phyloP scores from a whole-genome alignment of 2,888 invertebrate genomes.

The Incurvaria masculella region DNA sequence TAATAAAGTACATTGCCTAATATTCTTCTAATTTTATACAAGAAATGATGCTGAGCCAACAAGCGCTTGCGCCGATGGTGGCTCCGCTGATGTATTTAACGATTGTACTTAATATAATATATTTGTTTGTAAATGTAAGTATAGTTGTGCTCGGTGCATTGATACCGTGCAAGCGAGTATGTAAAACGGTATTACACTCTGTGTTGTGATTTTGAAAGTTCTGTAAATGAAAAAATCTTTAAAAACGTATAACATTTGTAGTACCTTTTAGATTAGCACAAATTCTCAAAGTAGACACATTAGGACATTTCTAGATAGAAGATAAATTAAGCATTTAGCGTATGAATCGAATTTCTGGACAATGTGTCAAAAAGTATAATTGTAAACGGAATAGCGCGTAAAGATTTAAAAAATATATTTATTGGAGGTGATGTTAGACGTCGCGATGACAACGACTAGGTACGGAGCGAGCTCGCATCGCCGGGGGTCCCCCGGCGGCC shows the following conservation, averaged over 20 bases:
- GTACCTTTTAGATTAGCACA: conserved; percentile 55
- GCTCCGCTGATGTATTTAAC: neutral
- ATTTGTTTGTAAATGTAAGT: neutral
- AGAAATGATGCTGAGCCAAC: neutral
- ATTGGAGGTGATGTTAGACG: conserved; percentile 43
- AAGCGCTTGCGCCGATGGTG: too few relatives aligned
- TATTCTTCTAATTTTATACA: neutral
- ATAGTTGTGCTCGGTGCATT: neutral
- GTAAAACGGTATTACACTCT: conserved; percentile 52
- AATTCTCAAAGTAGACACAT: conserved; percentile 53
- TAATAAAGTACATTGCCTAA: neutral
- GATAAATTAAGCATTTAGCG: conserved; percentile 48
- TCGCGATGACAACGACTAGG: conserved; percentile 49
- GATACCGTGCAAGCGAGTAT: neutral
- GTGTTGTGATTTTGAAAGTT: conserved; percentile 59
- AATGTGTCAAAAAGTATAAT: conserved; percentile 22
- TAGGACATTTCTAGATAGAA: conserved; percentile 29
- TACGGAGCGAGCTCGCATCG: conserved; percentile 23
- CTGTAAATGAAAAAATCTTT: conserved; percentile 53
- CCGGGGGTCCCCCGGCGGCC: conserved; percentile 20
- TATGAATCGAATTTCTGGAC: conserved; percentile 20
- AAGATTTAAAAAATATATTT: conserved; percentile 32
- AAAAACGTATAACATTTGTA: conserved; percentile 44
- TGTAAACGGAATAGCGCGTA: conserved; percentile 33
- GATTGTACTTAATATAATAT: neutral